Percentiles rank a stretch among this genome's conserved stretches.
Conservation (phyloP, 2,797 vertebrate genomes). For the Geotrypetes seraphini region DNA sequence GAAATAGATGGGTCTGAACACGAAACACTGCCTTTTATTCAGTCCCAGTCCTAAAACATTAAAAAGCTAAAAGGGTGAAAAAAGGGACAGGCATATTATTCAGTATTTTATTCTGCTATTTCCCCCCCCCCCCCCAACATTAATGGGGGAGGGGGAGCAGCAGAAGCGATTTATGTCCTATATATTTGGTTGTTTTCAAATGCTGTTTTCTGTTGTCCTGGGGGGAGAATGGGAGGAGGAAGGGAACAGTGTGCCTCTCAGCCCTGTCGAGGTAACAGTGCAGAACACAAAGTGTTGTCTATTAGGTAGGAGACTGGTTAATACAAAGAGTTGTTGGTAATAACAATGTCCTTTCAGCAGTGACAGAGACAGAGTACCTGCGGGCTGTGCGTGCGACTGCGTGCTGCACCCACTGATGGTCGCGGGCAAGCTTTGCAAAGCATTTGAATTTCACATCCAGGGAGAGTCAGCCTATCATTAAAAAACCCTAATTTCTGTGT, state of each 20-base stretch:
- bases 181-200: slow-evolving; percentile 38
- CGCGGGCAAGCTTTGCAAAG: slow-evolving; percentile 80
- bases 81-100: too few relatives aligned
- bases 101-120: too few relatives aligned
- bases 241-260: slow-evolving; percentile 41
- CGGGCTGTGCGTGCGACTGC: slow-evolving; percentile 75
- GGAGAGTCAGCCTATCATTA: slow-evolving; percentile 86
- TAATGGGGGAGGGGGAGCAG: background rate
- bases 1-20: too few relatives aligned
- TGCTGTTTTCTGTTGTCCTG: slow-evolving; percentile 30
- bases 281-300: slow-evolving; percentile 84
- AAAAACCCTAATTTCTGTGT: slow-evolving; percentile 88
- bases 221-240: slow-evolving; percentile 31
- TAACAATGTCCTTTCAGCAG: slow-evolving; percentile 84
- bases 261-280: slow-evolving; percentile 73
- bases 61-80: too few relatives aligned
- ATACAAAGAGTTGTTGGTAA: slow-evolving; percentile 89
- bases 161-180: slow-evolving; percentile 10
- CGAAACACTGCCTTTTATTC: too few relatives aligned
- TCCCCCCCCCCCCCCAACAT: too few relatives aligned
- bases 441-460: slow-evolving; percentile 89
- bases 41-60: too few relatives aligned
- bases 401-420: slow-evolving; percentile 75
- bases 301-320: slow-evolving; percentile 85
- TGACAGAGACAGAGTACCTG: slow-evolving; percentile 95